These are phyloP conservation scores for Drosophila incognita DNA, from an alignment of 2,888 invertebrate genomes.

Conservation along the genomic window DNA sequence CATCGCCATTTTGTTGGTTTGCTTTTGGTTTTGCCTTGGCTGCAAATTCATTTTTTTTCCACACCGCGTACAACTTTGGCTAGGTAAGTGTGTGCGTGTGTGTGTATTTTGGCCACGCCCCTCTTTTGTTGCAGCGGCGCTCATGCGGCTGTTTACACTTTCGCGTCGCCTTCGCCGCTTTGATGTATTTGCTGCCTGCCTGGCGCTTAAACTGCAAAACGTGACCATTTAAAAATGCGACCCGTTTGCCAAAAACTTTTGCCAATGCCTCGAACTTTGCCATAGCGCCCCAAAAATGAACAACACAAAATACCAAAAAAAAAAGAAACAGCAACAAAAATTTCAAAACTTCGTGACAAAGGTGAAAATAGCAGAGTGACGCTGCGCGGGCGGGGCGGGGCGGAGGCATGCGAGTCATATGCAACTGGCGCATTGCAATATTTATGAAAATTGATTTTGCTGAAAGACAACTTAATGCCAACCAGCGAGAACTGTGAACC, in stretches of 20 bases:
- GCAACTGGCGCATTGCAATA: slow-evolving; percentile 72
- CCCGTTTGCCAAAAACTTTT: slow-evolving; percentile 78
- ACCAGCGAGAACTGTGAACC: slow-evolving; percentile 24
- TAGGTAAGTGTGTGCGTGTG: not conserved
- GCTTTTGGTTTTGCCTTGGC: slow-evolving; percentile 25
- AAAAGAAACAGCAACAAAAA: slow-evolving; percentile 15
- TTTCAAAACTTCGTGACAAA: slow-evolving; percentile 67
- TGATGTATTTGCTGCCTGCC: slow-evolving; percentile 66
- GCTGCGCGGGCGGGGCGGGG: not conserved
- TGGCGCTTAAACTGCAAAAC: slow-evolving; percentile 82
- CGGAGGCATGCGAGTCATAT: slow-evolving; percentile 63
- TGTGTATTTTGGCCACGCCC: slow-evolving; percentile 46
- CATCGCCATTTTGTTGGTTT: slow-evolving; percentile 16
- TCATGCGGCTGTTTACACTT: slow-evolving; percentile 77
- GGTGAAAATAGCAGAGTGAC: slow-evolving; percentile 60
- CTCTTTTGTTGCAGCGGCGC: slow-evolving; percentile 34
- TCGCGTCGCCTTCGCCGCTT: slow-evolving; percentile 64
- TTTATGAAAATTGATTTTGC: slow-evolving; percentile 78
- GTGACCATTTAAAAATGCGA: slow-evolving; percentile 83
- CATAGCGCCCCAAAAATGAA: slow-evolving; percentile 21
- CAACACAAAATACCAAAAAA: slow-evolving; percentile 5
- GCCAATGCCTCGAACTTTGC: slow-evolving; percentile 71
- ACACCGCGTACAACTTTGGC: slow-evolving; percentile 69
- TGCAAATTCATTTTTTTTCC: slow-evolving; percentile 63
- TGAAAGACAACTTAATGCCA: slow-evolving; percentile 72